Percentiles rank a stretch among this genome's conserved stretches.
Conservation (phyloP, 2,888 invertebrate species). For the Kryphioiulus occultus region DNA sequence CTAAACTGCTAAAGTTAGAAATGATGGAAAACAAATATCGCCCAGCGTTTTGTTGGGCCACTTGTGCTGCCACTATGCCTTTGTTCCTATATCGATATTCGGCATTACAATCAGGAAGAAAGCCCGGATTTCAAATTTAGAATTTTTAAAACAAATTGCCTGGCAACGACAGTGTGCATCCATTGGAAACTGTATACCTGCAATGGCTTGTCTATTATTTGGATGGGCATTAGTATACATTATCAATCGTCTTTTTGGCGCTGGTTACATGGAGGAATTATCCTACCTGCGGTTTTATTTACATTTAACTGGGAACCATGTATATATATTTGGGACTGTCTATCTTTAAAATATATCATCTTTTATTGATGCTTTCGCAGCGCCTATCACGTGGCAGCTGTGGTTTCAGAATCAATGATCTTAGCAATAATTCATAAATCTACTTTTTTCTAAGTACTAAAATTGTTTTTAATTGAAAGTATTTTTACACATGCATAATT, state of each 20-base stretch:
- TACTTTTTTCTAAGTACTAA: background rate
- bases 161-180: background rate
- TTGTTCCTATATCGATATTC: constrained; percentile 5
- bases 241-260: constrained; percentile 5
- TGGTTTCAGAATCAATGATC: background rate
- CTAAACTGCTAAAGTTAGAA: background rate
- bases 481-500: background rate
- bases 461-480: background rate
- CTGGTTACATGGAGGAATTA: background rate
- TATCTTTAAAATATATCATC: background rate
- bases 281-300: background rate
- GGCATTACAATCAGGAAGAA: background rate
- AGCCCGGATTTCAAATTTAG: background rate
- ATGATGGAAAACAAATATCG: background rate
- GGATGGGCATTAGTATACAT: background rate
- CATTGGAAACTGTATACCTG: background rate
- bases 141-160: background rate
- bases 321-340: background rate
- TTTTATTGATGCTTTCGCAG: background rate
- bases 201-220: background rate
- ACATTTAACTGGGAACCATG: background rate
- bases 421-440: background rate
- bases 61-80: background rate
- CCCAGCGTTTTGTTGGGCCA: background rate
- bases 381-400: background rate